A percentile compares a stretch with the other conserved stretches of the same genome.
Conservation (phyloP, 2,888 invertebrate species). For the Cheiracanthium punctorium region DNA sequence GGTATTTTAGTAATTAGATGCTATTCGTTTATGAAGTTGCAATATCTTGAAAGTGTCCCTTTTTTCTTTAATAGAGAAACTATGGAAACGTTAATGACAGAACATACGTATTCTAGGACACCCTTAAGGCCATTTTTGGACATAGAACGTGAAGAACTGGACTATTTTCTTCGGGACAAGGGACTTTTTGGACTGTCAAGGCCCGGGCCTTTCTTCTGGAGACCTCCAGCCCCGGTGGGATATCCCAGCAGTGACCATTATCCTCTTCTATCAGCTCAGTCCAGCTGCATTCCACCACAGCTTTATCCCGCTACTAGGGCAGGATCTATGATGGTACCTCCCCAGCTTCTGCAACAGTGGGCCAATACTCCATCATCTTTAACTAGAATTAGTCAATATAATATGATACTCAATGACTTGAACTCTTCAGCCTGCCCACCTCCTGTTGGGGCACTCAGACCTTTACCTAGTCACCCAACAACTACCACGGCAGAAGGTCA, state of each 20-base stretch:
- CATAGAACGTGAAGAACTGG: slow-evolving; percentile 62
- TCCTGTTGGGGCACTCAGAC: slow-evolving; percentile 38
- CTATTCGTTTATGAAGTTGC: too few relatives aligned
- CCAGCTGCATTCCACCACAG: slow-evolving; percentile 21
- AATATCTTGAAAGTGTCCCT: too few relatives aligned
- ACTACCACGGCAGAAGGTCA: slow-evolving; percentile 14
- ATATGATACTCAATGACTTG: slow-evolving; percentile 52
- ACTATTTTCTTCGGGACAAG: slow-evolving; percentile 57
- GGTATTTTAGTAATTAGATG: too few relatives aligned
- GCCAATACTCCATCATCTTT: slow-evolving; percentile 30
- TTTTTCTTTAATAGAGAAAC: slow-evolving; percentile 84
- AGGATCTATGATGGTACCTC: slow-evolving; percentile 51
- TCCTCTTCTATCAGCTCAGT: slow-evolving; percentile 27
- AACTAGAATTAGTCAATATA: slow-evolving; percentile 57
- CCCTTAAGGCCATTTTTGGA: slow-evolving; percentile 61
- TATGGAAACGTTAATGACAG: slow-evolving; percentile 80
- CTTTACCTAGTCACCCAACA: slow-evolving; percentile 53
- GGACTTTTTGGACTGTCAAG: slow-evolving; percentile 19
- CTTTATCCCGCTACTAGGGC: slow-evolving; percentile 20
- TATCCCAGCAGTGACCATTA: slow-evolving; percentile 32
- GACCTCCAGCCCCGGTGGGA: slow-evolving; percentile 26
- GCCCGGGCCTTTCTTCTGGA: slow-evolving; percentile 38
- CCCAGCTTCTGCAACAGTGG: slow-evolving; percentile 52
- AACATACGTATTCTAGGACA: slow-evolving; percentile 64
- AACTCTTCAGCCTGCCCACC: slow-evolving; percentile 39